Percentiles rank a stretch among this genome's conserved stretches.
phyloP scores from a whole-genome alignment of 2,113 vertebrate genomes.

The Symphodus melops region DNA sequence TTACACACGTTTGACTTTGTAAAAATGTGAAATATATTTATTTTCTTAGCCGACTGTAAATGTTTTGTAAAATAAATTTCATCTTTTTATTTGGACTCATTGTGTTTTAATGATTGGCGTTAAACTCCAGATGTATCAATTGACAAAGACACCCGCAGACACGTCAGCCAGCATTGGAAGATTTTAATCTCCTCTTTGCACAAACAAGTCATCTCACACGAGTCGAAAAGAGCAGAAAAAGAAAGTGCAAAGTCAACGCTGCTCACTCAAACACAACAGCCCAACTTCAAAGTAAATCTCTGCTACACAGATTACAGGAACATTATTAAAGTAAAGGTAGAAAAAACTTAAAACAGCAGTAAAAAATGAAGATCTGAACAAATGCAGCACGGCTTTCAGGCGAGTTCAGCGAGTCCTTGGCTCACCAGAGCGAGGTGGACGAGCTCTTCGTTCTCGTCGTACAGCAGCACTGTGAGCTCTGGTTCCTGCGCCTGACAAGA shows the following conservation, averaged over 20 bases:
- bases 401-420: slow-evolving; percentile 87
- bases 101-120: not conserved
- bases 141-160: not conserved
- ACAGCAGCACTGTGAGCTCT: slow-evolving; percentile 85
- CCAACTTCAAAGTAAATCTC: slow-evolving; percentile 16
- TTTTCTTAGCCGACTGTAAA: slow-evolving; percentile 53
- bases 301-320: not conserved
- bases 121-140: not conserved
- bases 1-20: slow-evolving; percentile 43
- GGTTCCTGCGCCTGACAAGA: slow-evolving; percentile 81
- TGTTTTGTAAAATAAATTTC: slow-evolving; percentile 72
- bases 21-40: slow-evolving; percentile 73
- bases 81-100: not conserved
- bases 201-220: not conserved
- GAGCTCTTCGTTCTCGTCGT: slow-evolving; percentile 75
- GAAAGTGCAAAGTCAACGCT: slow-evolving; percentile 5
- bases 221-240: not conserved
- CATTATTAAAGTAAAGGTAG: not conserved
- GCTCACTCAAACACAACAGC: slow-evolving; percentile 3
- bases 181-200: slow-evolving; percentile 27
- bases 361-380: not conserved
- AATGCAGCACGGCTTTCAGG: slow-evolving; percentile 47
- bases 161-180: not conserved
- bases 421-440: slow-evolving; percentile 87
- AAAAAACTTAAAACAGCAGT: slow-evolving; percentile 18